These are phyloP conservation scores for Alethe castanea DNA, from an alignment of 2,113 vertebrate genomes.

Conservation along the genomic window DNA sequence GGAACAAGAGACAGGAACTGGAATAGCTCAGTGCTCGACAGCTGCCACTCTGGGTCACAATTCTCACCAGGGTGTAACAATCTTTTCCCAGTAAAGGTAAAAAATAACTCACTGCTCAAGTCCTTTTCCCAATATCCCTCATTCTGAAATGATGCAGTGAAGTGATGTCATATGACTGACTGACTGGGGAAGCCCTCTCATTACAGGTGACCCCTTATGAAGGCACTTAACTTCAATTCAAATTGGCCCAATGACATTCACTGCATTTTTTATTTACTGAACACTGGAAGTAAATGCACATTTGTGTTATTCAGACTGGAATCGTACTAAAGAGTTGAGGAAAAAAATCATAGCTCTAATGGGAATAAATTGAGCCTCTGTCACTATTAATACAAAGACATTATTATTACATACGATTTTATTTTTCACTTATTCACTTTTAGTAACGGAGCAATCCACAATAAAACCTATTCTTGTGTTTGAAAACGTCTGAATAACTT, in stretches of 20 bases:
- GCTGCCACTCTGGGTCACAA: no score
- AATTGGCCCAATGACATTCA: background rate
- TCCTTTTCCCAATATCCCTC: no score
- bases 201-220: background rate
- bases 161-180: no score
- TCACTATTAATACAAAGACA: background rate
- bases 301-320: background rate
- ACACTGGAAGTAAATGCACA: background rate
- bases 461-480: background rate
- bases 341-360: background rate
- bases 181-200: no score
- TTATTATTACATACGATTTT: background rate
- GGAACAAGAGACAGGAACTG: no score
- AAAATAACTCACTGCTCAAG: no score
- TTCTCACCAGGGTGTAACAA: no score
- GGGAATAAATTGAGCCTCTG: background rate
- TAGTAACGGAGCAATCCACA: background rate
- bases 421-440: background rate
- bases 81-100: no score
- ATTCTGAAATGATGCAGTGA: no score
- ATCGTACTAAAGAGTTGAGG: background rate
- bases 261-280: background rate
- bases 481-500: background rate
- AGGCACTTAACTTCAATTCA: background rate
- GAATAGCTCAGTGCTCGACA: no score